Conservation (phyloP, 2,888 invertebrate species). For the Arrhopalites spinosus region DNA sequence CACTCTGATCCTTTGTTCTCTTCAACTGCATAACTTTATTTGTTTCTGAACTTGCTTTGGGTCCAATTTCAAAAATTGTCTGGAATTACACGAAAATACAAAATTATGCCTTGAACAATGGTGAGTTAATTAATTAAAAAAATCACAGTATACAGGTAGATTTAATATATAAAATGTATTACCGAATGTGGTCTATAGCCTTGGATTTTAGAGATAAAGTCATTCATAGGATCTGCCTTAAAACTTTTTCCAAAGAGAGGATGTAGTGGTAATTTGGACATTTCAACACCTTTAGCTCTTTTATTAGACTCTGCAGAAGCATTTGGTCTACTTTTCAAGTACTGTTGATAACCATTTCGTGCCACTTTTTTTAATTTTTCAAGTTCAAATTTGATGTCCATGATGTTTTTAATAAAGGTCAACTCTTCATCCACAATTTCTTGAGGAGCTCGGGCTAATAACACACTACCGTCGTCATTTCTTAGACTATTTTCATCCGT, state of each 20-base stretch:
- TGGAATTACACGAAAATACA: slow-evolving; percentile 60
- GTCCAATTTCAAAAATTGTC: slow-evolving; percentile 93
- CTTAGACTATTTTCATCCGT: slow-evolving; percentile 45
- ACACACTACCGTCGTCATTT: slow-evolving; percentile 66
- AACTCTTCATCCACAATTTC: slow-evolving; percentile 81
- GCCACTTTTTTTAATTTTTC: slow-evolving; percentile 76
- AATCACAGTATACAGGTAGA: no score
- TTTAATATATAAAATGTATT: no score
- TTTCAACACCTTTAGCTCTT: slow-evolving; percentile 74
- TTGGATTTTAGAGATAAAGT: slow-evolving; percentile 70
- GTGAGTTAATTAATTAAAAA: no score
- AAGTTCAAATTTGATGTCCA: slow-evolving; percentile 74
- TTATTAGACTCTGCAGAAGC: slow-evolving; percentile 89
- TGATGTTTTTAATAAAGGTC: slow-evolving; percentile 74
- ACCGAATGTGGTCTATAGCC: slow-evolving; percentile 76
- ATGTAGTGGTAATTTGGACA: slow-evolving; percentile 67
- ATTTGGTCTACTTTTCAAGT: slow-evolving; percentile 81
- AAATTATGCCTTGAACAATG: background rate
- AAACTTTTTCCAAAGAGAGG: slow-evolving; percentile 65
- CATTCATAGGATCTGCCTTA: slow-evolving; percentile 61
- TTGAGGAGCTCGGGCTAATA: slow-evolving; percentile 79
- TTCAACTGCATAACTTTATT: slow-evolving; percentile 87
- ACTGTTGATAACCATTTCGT: slow-evolving; percentile 88
- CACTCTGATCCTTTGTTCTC: slow-evolving; percentile 72
- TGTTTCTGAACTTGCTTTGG: slow-evolving; percentile 76